Evolutionary conservation across 2,888 invertebrate species (phyloP).

Genomic region (Agrotis exclamationis): DNA sequence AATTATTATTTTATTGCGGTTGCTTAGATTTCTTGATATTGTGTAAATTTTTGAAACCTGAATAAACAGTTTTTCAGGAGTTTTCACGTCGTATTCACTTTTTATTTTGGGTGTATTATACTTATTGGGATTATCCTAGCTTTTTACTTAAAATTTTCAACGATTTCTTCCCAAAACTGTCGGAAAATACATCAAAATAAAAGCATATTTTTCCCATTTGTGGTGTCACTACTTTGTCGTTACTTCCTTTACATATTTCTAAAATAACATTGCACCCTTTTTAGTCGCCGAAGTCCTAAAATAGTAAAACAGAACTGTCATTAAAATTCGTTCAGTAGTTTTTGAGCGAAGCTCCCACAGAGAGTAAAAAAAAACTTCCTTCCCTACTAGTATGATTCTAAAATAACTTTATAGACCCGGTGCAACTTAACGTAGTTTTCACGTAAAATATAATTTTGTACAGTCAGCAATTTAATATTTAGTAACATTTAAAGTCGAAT

Average conservation of each 20-base stretch:
- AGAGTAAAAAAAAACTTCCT: slow-evolving; percentile 39
- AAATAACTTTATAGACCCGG: slow-evolving; percentile 38
- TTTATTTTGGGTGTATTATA: background rate
- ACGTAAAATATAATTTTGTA: background rate
- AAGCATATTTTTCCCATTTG: too few species aligned
- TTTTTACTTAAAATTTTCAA: too few species aligned
- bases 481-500: background rate
- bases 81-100: background rate
- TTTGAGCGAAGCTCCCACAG: slow-evolving; percentile 41
- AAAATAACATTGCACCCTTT: slow-evolving; percentile 32
- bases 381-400: slow-evolving; percentile 9
- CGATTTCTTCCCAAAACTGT: too few species aligned
- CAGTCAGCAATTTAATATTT: background rate
- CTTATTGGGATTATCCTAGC: background rate
- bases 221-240: slow-evolving; percentile 2
- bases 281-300: slow-evolving; percentile 27
- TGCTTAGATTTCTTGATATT: background rate
- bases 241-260: slow-evolving; percentile 27
- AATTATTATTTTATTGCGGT: slow-evolving; percentile 10
- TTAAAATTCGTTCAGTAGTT: slow-evolving; percentile 64
- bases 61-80: background rate
- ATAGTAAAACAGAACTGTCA: slow-evolving; percentile 57
- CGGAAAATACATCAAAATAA: too few species aligned
- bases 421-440: slow-evolving; percentile 6
- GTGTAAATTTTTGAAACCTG: background rate